Percentiles rank a stretch among this genome's conserved stretches.
Evolutionary conservation across 2,797 vertebrate species (phyloP).

Genomic region (Enteromius trimaculatus): DNA sequence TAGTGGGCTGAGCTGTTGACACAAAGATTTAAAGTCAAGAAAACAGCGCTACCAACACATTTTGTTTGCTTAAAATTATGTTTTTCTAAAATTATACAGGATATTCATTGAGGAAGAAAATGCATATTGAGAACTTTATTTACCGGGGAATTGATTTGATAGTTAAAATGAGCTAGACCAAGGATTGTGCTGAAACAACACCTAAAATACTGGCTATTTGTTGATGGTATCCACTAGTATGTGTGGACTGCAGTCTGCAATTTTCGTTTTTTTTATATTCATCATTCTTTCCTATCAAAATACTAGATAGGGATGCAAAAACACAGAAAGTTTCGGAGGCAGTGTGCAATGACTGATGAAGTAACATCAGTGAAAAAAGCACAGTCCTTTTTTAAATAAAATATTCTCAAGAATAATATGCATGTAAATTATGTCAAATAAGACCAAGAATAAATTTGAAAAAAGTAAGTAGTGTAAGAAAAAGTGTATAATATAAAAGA

Average conservation of each 20-base stretch:
- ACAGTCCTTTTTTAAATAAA: not conserved
- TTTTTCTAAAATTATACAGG: not conserved
- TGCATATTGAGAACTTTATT: not conserved
- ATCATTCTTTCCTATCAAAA: no score
- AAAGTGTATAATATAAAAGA: not conserved
- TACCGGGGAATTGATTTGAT: not conserved
- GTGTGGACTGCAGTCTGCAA: not conserved
- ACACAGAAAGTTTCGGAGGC: no score
- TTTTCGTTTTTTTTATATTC: no score
- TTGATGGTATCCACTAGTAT: not conserved
- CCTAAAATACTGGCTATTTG: not conserved
- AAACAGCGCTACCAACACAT: not conserved
- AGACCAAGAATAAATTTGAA: not conserved
- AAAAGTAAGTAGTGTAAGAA: not conserved
- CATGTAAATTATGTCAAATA: not conserved
- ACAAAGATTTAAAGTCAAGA: constrained; percentile 13
- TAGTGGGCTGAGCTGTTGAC: not conserved
- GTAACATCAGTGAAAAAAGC: not conserved
- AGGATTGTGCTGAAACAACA: not conserved
- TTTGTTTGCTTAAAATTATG: not conserved
- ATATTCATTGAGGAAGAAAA: not conserved
- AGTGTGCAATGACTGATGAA: no score
- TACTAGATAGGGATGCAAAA: no score
- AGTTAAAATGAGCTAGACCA: not conserved
- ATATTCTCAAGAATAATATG: not conserved